These are phyloP conservation scores for Patella depressa DNA, from an alignment of 2,888 invertebrate genomes.

Conservation along the genomic window DNA sequence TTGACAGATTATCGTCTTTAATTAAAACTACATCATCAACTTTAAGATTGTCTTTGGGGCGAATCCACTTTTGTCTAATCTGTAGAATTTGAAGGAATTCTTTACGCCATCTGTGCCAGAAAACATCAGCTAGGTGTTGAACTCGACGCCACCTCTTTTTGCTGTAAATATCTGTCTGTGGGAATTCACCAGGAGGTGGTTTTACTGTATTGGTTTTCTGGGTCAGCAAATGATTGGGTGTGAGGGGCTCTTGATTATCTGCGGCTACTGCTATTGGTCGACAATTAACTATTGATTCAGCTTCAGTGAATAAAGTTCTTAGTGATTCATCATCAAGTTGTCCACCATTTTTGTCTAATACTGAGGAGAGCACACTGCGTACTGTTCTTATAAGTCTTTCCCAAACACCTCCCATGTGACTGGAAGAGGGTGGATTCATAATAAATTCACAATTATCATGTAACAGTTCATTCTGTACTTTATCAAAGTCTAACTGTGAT, in stretches of 20 bases:
- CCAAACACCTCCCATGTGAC: constrained; percentile 52
- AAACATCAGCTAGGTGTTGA: constrained; percentile 39
- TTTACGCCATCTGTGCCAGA: constrained; percentile 42
- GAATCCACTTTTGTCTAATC: constrained; percentile 35
- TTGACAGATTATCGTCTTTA: constrained; percentile 33
- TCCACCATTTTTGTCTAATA: constrained; percentile 23
- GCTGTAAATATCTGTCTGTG: constrained; percentile 31
- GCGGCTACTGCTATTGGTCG: constrained; percentile 29
- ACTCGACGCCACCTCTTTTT: constrained; percentile 39
- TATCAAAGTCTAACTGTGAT: constrained; percentile 26
- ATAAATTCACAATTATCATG: constrained; percentile 29
- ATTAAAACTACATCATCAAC: constrained; percentile 44
- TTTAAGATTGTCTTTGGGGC: constrained; percentile 25
- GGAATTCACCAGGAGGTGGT: constrained; percentile 34
- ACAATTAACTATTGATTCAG: constrained; percentile 33
- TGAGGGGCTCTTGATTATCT: constrained; percentile 27
- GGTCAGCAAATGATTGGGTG: constrained; percentile 31
- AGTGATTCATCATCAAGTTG: constrained; percentile 33
- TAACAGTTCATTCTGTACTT: constrained; percentile 24
- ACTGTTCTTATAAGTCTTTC: constrained; percentile 48
- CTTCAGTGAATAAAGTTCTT: constrained; percentile 35
- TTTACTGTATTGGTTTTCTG: constrained; percentile 21
- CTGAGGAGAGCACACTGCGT: constrained; percentile 32
- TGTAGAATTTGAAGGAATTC: constrained; percentile 39
- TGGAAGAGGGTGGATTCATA: constrained; percentile 43